phyloP scores from a whole-genome alignment of 2,113 vertebrate species.

The Stegostoma tigrinum region DNA sequence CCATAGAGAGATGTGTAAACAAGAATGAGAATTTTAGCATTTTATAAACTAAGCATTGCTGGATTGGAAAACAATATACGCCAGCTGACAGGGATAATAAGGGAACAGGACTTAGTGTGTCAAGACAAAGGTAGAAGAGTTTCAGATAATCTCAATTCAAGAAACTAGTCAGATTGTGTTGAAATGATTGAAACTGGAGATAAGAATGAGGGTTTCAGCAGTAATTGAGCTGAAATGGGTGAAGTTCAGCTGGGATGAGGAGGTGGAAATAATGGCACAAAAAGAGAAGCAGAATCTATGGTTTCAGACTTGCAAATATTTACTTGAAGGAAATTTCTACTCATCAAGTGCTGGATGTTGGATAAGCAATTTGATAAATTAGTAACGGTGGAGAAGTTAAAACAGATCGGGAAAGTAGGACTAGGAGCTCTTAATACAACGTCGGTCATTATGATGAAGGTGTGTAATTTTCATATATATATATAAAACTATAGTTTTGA shows the following conservation, averaged over 20 bases:
- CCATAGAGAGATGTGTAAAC: no score
- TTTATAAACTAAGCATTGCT: not conserved
- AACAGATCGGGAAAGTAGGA: no score
- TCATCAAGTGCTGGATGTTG: no score
- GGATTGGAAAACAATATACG: not conserved
- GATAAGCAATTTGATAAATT: no score
- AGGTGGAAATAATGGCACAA: not conserved
- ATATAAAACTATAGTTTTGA: no score
- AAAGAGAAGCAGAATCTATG: not conserved
- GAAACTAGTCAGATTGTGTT: not conserved
- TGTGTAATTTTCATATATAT: no score
- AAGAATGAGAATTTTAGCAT: no score
- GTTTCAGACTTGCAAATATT: no score
- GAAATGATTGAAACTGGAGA: not conserved
- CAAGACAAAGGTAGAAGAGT: not conserved
- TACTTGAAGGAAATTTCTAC: no score
- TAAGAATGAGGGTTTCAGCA: not conserved
- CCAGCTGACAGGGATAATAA: not conserved
- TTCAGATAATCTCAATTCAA: not conserved
- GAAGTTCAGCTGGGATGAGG: not conserved
- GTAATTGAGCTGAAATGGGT: not conserved
- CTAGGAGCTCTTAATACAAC: no score
- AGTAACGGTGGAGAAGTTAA: no score
- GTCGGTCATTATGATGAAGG: no score
- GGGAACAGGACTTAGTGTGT: not conserved